A percentile compares a stretch with the other conserved stretches of the same genome.
Evolutionary conservation across 2,113 vertebrate species (phyloP).

Genomic region (Rhineura floridana): DNA sequence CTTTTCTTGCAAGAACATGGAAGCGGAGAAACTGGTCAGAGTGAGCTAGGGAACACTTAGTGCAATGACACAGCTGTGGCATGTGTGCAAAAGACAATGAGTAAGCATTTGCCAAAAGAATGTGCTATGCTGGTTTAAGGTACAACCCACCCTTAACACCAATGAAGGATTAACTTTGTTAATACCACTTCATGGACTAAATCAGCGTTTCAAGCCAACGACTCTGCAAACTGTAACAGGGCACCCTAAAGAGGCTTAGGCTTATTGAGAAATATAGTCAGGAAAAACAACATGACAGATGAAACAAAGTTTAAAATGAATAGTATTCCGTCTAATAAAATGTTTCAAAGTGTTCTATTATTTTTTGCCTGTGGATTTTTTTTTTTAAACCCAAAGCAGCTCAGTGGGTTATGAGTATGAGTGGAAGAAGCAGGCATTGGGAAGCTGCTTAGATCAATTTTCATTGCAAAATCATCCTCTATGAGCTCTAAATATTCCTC

Average conservation of each 20-base stretch:
- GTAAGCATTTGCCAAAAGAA: neutral
- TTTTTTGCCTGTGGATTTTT: neutral
- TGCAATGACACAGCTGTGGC: neutral
- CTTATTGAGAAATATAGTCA: neutral
- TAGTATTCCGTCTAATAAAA: neutral
- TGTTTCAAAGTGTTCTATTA: neutral
- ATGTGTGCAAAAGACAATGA: neutral
- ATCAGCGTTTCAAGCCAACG: neutral
- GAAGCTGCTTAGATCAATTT: neutral
- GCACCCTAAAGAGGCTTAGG: neutral
- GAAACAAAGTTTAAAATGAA: neutral
- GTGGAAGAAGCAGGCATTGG: neutral
- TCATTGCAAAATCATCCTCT: neutral
- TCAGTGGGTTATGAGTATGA: neutral
- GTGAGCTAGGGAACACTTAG: no score
- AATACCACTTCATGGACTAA: neutral
- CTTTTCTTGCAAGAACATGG: neutral
- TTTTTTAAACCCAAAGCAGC: neutral
- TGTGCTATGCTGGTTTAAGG: neutral
- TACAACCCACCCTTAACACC: neutral
- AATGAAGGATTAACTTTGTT: neutral
- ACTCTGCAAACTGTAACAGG: neutral
- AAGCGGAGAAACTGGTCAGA: neutral
- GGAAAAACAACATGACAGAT: neutral
- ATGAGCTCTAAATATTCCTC: neutral